These are phyloP conservation scores for Poecilia wingei DNA, from an alignment of 2,797 vertebrate genomes.

Conservation along the genomic window DNA sequence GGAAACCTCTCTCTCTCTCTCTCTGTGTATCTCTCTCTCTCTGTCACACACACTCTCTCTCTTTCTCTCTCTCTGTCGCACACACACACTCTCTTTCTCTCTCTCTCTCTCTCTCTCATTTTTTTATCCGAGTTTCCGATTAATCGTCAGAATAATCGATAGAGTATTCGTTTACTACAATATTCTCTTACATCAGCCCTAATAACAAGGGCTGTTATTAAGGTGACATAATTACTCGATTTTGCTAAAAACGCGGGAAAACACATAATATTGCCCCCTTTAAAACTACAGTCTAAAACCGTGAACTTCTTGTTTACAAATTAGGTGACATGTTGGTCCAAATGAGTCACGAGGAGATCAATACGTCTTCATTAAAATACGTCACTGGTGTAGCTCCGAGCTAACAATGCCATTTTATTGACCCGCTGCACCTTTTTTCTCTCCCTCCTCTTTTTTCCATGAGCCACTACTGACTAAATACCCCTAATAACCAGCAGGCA, in stretches of 20 bases:
- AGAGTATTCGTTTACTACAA: too few relatives aligned
- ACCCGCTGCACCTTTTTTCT: background rate
- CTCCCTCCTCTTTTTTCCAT: background rate
- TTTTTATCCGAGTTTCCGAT: too few relatives aligned
- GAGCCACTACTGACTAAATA: constrained; percentile 9
- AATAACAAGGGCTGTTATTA: too few relatives aligned
- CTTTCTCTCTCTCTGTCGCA: too few relatives aligned
- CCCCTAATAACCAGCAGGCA: constrained; percentile 23
- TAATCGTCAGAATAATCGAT: too few relatives aligned
- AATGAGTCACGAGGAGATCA: constrained; percentile 23
- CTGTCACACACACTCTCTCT: too few relatives aligned
- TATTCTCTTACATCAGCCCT: too few relatives aligned
- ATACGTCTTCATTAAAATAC: constrained; percentile 26
- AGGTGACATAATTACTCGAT: too few relatives aligned
- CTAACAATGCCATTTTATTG: constrained; percentile 14
- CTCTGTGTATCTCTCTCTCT: too few relatives aligned
- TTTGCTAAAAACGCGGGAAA: background rate
- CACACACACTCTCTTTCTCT: too few relatives aligned
- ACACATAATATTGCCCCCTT: constrained; percentile 11
- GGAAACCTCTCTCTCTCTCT: too few relatives aligned
- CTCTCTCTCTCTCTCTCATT: too few relatives aligned
- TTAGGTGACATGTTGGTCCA: background rate
- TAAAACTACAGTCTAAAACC: constrained; percentile 4
- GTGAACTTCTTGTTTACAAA: constrained; percentile 8
- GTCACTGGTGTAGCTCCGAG: constrained; percentile 21